Evolutionary conservation across 2,888 invertebrate species (phyloP), one percentile per base, ranked within the genome.

Genomic region (Callinectes sapidus): DNA sequence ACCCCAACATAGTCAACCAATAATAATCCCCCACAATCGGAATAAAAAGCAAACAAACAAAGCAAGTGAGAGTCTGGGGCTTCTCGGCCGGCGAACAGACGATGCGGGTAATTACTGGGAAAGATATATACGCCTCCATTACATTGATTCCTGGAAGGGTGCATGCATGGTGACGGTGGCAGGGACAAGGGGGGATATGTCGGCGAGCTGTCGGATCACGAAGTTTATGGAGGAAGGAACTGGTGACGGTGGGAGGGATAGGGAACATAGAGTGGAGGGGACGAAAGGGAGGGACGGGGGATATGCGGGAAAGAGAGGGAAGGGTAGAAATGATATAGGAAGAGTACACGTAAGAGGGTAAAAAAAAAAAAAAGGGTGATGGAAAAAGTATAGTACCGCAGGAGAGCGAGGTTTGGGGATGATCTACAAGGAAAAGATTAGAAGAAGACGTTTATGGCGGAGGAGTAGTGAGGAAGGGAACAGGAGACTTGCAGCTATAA

Each of bases 81-180:
- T 16, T 81, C 81, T 16, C 35, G 32, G 81, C 81, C 16, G 81
- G 35, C 6, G 32, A 32, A 81, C 81, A 81, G 32, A 81, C 35
- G 81, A 81, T 81, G 81, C 81, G 35, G 35, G 81, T 81, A 81
- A 81, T 81, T 81, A 81, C 81, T 32, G 35, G 35, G 81, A 81
- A 81, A 81, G 35, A 32, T 35, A 81, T 81, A 81, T 81, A 81
- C 18, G 35, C n/a, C 81, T 35, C 81, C 81, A 81, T 81, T 81
- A 35, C 35, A 81, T 81, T 81, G 81, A 81, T 81, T 81, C 81
- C 35, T 32, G 81, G 81, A 6, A 81, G 35, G 16, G 81, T n/a
- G n/a, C n/a, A n/a, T n/a, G n/a, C n/a, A n/a, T 81, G 77, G 13
- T 81, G 77, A 81, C 77, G 77, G 77, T 18, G 3, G 81, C 14